These are phyloP conservation scores for Phrynocephalus versicolor DNA, from an alignment of 2,113 vertebrate genomes.

Conservation along the genomic window DNA sequence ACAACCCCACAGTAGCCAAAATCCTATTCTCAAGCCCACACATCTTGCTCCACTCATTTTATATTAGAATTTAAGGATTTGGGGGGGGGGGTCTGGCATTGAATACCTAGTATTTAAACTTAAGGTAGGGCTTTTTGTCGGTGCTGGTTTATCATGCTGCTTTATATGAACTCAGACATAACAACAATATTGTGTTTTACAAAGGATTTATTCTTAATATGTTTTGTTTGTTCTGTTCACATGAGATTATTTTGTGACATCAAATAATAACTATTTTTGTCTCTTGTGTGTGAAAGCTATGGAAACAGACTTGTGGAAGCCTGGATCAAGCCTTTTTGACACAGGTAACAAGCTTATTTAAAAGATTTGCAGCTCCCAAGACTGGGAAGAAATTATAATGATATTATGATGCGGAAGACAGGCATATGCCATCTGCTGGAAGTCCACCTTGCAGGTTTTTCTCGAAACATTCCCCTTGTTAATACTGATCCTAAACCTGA, in stretches of 20 bases:
- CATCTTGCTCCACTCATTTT: neutral
- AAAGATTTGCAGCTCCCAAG: neutral
- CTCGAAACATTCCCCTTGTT: neutral
- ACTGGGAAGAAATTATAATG: neutral
- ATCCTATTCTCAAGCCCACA: neutral
- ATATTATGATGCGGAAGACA: neutral
- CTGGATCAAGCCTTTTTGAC: conserved; percentile 78
- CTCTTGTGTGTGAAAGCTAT: conserved; percentile 77
- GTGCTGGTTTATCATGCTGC: neutral
- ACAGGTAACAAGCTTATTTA: conserved; percentile 76
- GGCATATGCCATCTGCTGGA: neutral
- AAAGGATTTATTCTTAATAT: neutral
- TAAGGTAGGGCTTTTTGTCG: neutral
- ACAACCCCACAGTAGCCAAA: neutral
- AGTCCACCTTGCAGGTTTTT: neutral
- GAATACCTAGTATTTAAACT: neutral
- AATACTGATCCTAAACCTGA: neutral
- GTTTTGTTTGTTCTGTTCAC: neutral
- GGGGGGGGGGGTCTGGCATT: neutral
- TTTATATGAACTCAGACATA: neutral
- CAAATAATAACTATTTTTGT: conserved; percentile 53
- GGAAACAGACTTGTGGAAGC: conserved; percentile 79
- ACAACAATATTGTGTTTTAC: neutral
- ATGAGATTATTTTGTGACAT: conserved; percentile 14
- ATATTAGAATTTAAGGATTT: neutral